Evolutionary conservation across 2,797 vertebrate genomes (phyloP).

Genomic region (Peromyscus aztecus): DNA sequence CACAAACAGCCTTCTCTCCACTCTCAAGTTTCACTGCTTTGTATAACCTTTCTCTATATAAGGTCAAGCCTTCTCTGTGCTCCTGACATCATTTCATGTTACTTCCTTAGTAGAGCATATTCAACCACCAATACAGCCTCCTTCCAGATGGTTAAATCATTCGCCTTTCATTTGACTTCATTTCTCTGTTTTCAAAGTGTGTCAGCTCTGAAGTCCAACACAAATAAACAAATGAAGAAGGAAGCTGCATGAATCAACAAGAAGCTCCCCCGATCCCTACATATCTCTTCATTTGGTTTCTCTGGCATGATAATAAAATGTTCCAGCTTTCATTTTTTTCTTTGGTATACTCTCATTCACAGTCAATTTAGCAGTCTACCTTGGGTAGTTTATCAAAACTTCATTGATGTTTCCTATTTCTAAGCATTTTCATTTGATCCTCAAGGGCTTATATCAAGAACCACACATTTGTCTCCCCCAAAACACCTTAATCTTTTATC

Average conservation of each 20-base stretch:
- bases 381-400: background rate
- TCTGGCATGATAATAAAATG: background rate
- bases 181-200: conserved; percentile 32
- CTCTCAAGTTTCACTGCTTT: background rate
- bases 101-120: background rate
- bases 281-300: background rate
- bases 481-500: background rate
- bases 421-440: background rate
- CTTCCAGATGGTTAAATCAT: conserved; percentile 38
- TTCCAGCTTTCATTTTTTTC: background rate
- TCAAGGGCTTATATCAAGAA: background rate
- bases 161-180: conserved; percentile 26
- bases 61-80: background rate
- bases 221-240: background rate
- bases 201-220: conserved; percentile 18
- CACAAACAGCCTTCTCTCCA: background rate
- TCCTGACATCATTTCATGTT: background rate
- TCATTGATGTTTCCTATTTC: background rate
- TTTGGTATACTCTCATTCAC: background rate
- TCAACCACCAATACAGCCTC: background rate
- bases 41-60: background rate
- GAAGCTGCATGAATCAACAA: background rate
- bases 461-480: background rate
- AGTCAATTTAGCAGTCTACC: background rate
- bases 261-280: background rate